Evolutionary conservation across 2,888 invertebrate species (phyloP), one percentile per base, ranked within the genome.

Genomic region (Lycophotia porphyrea): DNA sequence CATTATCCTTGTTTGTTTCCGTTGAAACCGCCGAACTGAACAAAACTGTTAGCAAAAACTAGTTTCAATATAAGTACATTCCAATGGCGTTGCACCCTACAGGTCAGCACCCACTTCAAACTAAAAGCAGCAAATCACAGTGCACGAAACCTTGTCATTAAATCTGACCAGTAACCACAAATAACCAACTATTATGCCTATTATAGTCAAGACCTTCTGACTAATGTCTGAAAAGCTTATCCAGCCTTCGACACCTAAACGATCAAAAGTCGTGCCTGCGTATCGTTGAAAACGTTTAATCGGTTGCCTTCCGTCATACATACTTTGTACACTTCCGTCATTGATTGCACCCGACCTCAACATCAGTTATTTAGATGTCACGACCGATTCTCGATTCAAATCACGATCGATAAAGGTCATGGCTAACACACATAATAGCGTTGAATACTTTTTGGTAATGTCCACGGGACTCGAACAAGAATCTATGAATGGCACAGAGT

Each of bases 341-440:
- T 94, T 94, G 94, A 94, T 94, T 94, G 91, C 92, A 88, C 67
- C 87, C 91, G 94, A 93, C 95, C 95, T 95, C 93, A 93, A 87
- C 89, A 90, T 90, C 91, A 90, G 91, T 92, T 94, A 94, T 93
- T 95, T 93, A 94, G 95, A 95, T 95, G 95, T 95, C 96, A 95
- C 95, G 96, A 95, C 88, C 90, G 90, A 91, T 91, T 90, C 91
- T 90, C 90, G 88, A 88, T 84, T 91, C 87, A 83, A 91, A 92
- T 94, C 96, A 95, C 95, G 95, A 95, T 80, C 88, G 75, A 78
- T 86, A 96, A 96, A 96, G 95, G 94, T 95, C 96, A 96, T 84
- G 95, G 96, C 82, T 93, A 88, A 85, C 84, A 84, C 84, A 84
- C 81, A 88, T 91, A 91, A 91, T 91, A 91, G 89, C 91, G 91